Conservation (phyloP, 35 echinoderm and acorn worm genomes). For the Eucidaris tribuloides region DNA sequence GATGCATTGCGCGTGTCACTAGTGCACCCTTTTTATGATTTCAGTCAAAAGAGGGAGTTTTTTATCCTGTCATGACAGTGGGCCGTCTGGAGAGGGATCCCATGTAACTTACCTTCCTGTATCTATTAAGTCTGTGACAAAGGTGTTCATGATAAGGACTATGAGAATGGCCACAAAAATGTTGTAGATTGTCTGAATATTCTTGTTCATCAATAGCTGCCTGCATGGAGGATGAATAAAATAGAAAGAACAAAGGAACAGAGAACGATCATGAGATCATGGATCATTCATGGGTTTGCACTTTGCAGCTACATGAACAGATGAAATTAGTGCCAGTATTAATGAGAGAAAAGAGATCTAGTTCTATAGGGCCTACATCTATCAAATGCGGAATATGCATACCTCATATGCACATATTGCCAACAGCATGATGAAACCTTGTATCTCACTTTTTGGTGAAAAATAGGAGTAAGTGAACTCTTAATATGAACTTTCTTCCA, state of each 20-base stretch:
- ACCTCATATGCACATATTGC: neutral
- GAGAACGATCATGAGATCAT: neutral
- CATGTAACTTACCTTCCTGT: slow-evolving; percentile 71
- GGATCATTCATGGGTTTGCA: neutral
- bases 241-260: neutral
- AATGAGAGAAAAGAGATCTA: neutral
- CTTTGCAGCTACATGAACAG: neutral
- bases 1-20: too few relatives aligned
- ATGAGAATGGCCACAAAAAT: slow-evolving; percentile 89
- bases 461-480: too few relatives aligned
- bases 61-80: too few relatives aligned
- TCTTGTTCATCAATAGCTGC: slow-evolving; percentile 71
- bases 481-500: too few relatives aligned
- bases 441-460: too few relatives aligned
- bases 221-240: slow-evolving; percentile 45
- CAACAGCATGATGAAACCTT: too few relatives aligned
- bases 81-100: too few relatives aligned
- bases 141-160: slow-evolving; percentile 78
- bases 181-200: slow-evolving; percentile 92
- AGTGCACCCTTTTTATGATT: too few relatives aligned
- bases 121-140: slow-evolving; percentile 49
- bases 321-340: neutral
- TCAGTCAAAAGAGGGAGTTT: too few relatives aligned
- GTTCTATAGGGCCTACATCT: neutral
- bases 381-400: neutral